A percentile compares a stretch with the other conserved stretches of the same genome.
Conservation (phyloP, 2,797 vertebrate species). For the Gallirallus australis region DNA sequence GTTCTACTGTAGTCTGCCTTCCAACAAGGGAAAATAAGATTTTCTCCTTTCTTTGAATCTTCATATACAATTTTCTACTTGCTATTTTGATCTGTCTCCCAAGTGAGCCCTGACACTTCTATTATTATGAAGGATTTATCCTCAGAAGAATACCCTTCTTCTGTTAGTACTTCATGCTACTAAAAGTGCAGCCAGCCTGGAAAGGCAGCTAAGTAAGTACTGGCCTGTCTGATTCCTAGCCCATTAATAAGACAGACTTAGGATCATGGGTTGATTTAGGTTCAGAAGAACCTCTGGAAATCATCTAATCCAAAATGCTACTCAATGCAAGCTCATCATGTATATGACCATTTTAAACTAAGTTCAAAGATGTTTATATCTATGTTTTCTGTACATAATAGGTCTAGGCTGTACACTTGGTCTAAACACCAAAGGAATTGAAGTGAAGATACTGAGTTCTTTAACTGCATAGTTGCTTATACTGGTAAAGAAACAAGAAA, state of each 20-base stretch:
- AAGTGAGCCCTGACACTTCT: not conserved
- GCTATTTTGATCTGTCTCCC: not conserved
- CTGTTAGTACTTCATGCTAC: not conserved
- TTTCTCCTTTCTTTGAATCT: not conserved
- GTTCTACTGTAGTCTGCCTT: not conserved
- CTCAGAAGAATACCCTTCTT: not conserved
- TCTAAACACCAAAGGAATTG: not conserved
- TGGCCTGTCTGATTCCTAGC: not conserved
- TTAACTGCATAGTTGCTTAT: not conserved
- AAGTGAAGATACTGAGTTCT: not conserved
- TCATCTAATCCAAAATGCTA: not conserved
- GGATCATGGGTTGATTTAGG: not conserved
- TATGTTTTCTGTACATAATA: not conserved
- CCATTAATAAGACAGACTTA: not conserved
- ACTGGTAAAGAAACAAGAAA: not conserved
- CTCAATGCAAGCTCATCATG: not conserved
- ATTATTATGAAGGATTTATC: not conserved
- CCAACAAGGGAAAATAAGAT: not conserved
- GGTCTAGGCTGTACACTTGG: not conserved
- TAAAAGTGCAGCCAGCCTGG: not conserved
- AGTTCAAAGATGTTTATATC: not conserved
- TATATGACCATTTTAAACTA: not conserved
- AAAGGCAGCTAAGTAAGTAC: not conserved
- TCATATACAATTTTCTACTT: not conserved
- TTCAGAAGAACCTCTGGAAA: not conserved